Base-by-base conservation (phyloP, 1,140 invertebrate species). In the Sinonovacula constricta region DNA sequence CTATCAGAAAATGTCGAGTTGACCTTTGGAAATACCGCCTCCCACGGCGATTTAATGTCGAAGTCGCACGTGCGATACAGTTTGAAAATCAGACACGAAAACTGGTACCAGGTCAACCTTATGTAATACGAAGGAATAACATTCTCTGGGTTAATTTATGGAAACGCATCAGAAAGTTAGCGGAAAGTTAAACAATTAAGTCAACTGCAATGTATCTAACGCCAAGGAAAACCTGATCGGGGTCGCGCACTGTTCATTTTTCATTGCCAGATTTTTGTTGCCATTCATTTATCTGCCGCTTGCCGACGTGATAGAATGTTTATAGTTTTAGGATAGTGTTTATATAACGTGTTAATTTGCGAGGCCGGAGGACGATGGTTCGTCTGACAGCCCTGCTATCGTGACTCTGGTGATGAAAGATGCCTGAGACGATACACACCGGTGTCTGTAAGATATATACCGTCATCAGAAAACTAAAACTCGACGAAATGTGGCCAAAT, bases 341-440 rank as follows among this genome's bases (percentile, higher is more conserved):
- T 84, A 84, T 80, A 84, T 74, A 71, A 80, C 65, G 81, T 82
- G 83, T 82, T 84, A 84, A 84, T 84, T 84, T 84, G 83, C 68
- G 81, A 82, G 76, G 78, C 68, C 72, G 79, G 63, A 68, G 75
- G 79, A 71, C 75, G 36, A 62, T 54, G 26, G 30, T 39, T 59
- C n/a, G 33, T 62, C 79, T 80, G 65, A 68, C 79, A 75, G 57
- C n/a, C 36, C 26, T n/a, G 75, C 30, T 76, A 79, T 79, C 68
- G 12, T 49, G 45, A 63, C 63, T 71, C 31, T 24, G 51, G 45
- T 56, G 68, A 18, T 33, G 69, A 79, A 18, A 66, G 68, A 67
- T 51, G 33, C 45, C 49, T 70, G 69, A 72, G 56, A 57, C 18
- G 60, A 71, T 71, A 79, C 68, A 79, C n/a, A n/a, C n/a, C n/a